Evolutionary conservation across 2,797 vertebrate species (phyloP), one percentile per base, ranked within the genome.

Genomic region (Amblyraja radiata): DNA sequence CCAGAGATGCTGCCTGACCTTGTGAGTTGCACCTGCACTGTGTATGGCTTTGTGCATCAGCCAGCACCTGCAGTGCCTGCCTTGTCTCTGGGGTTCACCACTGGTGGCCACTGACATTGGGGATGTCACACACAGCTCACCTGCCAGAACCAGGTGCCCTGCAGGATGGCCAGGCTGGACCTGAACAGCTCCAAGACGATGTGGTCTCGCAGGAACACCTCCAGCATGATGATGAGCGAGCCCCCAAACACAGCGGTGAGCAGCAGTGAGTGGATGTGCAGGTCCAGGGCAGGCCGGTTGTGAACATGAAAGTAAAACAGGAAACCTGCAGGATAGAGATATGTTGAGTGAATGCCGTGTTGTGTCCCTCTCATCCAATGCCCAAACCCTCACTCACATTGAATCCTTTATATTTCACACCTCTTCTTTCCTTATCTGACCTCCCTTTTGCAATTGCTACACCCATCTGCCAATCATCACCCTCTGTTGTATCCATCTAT

Each of bases 131-230:
- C 18, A 21, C 71, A 21, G 32, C 93, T 39, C 93, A 99, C 99
- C 98, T 99, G 98, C 96, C 97, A 99, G 95, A 99, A 98, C 99
- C 99, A 99, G 0, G 98, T 97, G 39, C 98, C 99, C 94, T 99
- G 98, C 65, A 98, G 94, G 39, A 99, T 96, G 94, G 97, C 93
- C 32, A 98, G 25, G 21, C 95, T 96, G 0, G 96, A 95, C 63
- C 96, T 94, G 77, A 99, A 95, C 71, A 99, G 95, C 94, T 98
- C 97, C 94, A 99, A 94, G 93, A 98, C 78, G 0, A 97, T 93
- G 93, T 98, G 96, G 94, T 97, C 95, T 0, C 94, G 95, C 28
- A 97, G 88, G 94, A 99, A 97, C 80, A 97, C 96, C 95, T 99
- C 98, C 93, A 99, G 6, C 94, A 97, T 94, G 93, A 93, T 86